Evolutionary conservation across 1,140 invertebrate genomes (phyloP), one percentile per base, ranked within the genome.

Genomic region (Brachionus calyciflorus): DNA sequence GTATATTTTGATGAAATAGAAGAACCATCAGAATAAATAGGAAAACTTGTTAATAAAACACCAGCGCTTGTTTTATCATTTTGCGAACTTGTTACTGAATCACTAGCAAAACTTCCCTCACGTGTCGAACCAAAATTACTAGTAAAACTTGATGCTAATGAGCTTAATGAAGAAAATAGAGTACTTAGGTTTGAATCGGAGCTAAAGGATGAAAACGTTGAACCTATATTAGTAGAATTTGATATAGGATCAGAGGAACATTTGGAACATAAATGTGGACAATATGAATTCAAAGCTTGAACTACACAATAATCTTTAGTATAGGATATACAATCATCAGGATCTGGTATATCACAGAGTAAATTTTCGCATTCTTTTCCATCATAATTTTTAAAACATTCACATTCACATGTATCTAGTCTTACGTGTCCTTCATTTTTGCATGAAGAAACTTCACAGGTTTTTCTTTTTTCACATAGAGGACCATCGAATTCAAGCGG

Each of bases 371-470:
- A 73, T 10, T 21, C 19, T 21, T 21, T 12, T 51, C 69, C 69
- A 30, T 3, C 30, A 21, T 51, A 73, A 55, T 55, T 73, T 14
- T n/a, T n/a, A 55, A 21, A 73, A 33, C 69, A 73, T 17, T 73
- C 69, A 41, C 69, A 73, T 37, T 49, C n/a, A 55, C 69, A 73
- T 9, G 46, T 73, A 3, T 24, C 51, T 55, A 26, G 6, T 40
- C 51, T 73, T n/a, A 73, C 24, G 9, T 19, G 2, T 21, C 44
- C 69, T 0, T 24, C 17, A 51, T 73, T 73, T 41, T 73, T n/a
- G 51, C 69, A 73, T 3, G 12, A 14, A 2, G 21, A 33, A 9
- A 3, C 17, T 4, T 73, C 26, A 21, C 69, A 73, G 40, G 46
- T 73, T 37, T 51, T 73, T 1, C 7, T 17, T 40, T 73, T 49